A percentile compares a stretch with the other conserved stretches of the same genome.
phyloP scores from a whole-genome alignment of 2,888 invertebrate genomes.

The Dichetophora obliterata region DNA sequence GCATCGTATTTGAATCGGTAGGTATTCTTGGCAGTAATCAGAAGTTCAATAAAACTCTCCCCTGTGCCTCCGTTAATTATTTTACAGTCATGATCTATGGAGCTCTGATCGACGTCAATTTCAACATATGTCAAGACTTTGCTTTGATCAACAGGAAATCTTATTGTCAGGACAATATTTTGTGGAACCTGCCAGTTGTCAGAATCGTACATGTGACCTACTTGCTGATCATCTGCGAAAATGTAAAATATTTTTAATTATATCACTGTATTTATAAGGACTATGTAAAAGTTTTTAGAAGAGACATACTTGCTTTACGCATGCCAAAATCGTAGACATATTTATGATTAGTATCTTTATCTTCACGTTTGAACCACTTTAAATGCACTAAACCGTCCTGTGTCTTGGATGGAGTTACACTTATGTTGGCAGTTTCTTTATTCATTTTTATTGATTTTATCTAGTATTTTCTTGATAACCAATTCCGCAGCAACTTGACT shows the following conservation, averaged over 20 bases:
- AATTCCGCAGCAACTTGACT: background rate
- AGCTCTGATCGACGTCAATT: slow-evolving; percentile 40
- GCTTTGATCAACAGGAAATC: slow-evolving; percentile 11
- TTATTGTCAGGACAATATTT: slow-evolving; percentile 34
- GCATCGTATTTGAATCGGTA: slow-evolving; percentile 42
- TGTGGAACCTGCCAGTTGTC: slow-evolving; percentile 36
- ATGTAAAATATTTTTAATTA: background rate
- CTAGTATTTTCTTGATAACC: background rate
- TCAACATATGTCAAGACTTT: slow-evolving; percentile 28
- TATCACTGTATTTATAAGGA: background rate
- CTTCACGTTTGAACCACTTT: background rate
- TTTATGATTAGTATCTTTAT: background rate
- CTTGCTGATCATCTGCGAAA: slow-evolving; percentile 37
- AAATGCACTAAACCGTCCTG: background rate
- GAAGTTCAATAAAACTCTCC: slow-evolving; percentile 26
- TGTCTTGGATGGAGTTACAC: slow-evolving; percentile 13
- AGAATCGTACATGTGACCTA: slow-evolving; percentile 24
- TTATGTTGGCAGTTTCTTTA: slow-evolving; percentile 27
- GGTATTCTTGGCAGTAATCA: slow-evolving; percentile 35
- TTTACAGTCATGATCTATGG: slow-evolving; percentile 26
- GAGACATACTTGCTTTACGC: slow-evolving; percentile 34
- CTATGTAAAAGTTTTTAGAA: background rate
- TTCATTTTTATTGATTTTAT: slow-evolving; percentile 11
- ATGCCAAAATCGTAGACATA: slow-evolving; percentile 39
- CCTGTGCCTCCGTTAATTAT: slow-evolving; percentile 41